phyloP scores from a whole-genome alignment of 1,140 invertebrate species.

The Ylistrum balloti region DNA sequence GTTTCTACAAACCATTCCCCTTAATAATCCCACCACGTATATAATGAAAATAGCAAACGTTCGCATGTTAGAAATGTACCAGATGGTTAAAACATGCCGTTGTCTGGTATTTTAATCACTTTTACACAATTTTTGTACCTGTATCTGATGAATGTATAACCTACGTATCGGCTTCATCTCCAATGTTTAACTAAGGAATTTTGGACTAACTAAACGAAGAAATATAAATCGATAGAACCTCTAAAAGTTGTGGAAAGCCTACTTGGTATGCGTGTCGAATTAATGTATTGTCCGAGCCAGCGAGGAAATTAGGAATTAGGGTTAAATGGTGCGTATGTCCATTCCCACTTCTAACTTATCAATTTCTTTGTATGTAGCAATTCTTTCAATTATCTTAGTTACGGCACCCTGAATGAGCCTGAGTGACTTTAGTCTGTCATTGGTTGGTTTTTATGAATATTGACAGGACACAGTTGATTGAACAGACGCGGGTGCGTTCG shows the following conservation, averaged over 20 bases:
- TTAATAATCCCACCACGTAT: neutral
- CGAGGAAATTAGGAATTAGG: constrained; percentile 23
- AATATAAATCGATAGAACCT: neutral
- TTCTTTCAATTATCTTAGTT: constrained; percentile 30
- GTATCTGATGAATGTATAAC: neutral
- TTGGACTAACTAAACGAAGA: neutral
- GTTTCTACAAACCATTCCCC: neutral
- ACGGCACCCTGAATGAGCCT: constrained; percentile 7
- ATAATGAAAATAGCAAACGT: constrained; percentile 10
- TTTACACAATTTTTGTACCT: neutral
- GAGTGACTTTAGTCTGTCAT: constrained; percentile 13
- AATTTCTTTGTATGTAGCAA: constrained; percentile 14
- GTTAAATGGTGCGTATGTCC: constrained; percentile 11
- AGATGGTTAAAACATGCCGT: neutral
- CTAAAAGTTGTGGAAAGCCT: neutral
- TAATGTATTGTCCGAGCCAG: neutral
- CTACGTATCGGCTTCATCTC: neutral
- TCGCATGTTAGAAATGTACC: neutral
- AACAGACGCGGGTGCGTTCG: constrained; percentile 36
- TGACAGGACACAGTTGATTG: constrained; percentile 37
- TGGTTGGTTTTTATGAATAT: constrained; percentile 12
- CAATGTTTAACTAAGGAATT: neutral
- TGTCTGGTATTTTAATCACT: neutral
- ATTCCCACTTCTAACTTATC: constrained; percentile 11
- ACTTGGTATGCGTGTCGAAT: neutral